Conservation (phyloP, 2,113 vertebrate genomes). For the Globicephala melas region DNA sequence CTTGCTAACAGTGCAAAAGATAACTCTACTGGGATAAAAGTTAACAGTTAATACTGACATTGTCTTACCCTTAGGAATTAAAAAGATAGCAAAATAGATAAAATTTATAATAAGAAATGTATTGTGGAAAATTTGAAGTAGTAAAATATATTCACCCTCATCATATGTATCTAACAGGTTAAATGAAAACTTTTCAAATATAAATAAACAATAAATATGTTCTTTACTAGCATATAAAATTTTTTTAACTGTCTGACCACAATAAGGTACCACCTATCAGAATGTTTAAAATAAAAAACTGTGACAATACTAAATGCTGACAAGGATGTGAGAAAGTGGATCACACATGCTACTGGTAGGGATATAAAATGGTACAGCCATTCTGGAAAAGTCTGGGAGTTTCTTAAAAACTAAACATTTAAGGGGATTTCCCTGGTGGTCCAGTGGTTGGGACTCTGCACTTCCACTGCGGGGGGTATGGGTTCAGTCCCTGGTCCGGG, state of each 20-base stretch:
- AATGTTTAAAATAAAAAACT: neutral
- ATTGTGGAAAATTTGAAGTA: neutral
- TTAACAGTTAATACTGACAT: neutral
- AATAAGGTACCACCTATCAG: neutral
- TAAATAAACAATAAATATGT: neutral
- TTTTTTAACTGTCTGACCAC: neutral
- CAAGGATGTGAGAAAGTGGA: neutral
- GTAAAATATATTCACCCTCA: neutral
- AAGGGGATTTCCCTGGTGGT: neutral
- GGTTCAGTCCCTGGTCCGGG: no score
- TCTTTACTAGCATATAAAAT: neutral
- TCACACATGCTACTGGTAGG: neutral
- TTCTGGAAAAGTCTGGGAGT: neutral
- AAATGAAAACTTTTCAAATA: neutral
- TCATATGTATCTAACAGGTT: neutral
- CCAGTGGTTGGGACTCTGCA: no score
- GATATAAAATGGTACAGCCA: neutral
- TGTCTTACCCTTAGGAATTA: neutral
- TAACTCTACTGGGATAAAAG: neutral
- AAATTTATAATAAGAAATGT: neutral
- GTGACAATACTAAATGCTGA: neutral
- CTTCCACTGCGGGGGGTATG: no score
- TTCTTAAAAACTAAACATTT: neutral
- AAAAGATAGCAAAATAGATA: neutral
- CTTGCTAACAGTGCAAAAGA: neutral